phyloP scores from a whole-genome alignment of 2,888 invertebrate species.

The Sphaerophoria taeniata region DNA sequence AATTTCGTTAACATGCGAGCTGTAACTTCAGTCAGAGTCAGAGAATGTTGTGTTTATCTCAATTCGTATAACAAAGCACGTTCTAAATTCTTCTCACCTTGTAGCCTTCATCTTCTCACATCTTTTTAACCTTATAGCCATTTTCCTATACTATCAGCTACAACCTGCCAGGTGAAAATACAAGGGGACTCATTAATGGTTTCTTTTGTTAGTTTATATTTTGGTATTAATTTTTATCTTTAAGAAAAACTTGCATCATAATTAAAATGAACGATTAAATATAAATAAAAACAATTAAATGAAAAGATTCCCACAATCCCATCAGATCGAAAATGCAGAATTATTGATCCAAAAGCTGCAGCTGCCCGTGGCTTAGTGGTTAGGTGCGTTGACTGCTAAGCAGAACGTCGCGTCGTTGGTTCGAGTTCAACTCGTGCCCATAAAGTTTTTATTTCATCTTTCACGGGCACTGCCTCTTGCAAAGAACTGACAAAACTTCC shows the following conservation, averaged over 20 bases:
- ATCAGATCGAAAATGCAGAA: neutral
- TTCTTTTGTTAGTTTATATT: conserved; percentile 53
- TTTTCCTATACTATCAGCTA: neutral
- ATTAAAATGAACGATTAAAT: conserved; percentile 42
- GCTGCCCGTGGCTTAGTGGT: too few species aligned
- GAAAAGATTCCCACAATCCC: conserved; percentile 9
- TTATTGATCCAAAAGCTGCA: neutral
- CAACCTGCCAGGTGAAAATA: conserved; percentile 25
- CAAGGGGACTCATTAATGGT: conserved; percentile 32
- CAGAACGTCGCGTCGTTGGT: too few species aligned
- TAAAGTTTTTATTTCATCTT: too few species aligned
- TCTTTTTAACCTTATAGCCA: neutral
- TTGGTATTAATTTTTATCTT: conserved; percentile 15
- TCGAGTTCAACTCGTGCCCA: too few species aligned
- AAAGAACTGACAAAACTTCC: too few species aligned
- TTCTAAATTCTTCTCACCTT: conserved; percentile 12
- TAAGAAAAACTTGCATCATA: neutral
- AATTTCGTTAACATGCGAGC: conserved; percentile 54
- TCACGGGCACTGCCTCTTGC: too few species aligned
- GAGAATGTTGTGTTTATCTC: conserved; percentile 31
- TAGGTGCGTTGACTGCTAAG: too few species aligned
- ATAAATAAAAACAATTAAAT: conserved; percentile 38
- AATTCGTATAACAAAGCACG: conserved; percentile 31
- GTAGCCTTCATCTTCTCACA: neutral
- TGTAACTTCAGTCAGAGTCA: conserved; percentile 1